phyloP scores from a whole-genome alignment of 2,113 vertebrate genomes.

The Sarotherodon lohbergeri region DNA sequence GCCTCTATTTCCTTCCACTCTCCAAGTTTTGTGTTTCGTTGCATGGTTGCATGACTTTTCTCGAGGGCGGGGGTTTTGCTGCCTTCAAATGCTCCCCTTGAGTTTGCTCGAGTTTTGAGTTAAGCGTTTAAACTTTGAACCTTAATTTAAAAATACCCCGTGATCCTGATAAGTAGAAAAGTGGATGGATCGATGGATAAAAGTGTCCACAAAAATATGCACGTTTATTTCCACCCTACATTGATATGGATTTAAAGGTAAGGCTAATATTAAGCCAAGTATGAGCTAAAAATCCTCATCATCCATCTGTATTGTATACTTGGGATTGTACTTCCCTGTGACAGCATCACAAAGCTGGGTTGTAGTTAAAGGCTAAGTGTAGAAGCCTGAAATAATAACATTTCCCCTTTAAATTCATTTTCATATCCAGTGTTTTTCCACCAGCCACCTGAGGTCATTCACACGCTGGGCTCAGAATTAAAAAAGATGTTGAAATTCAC shows the following conservation, averaged over 20 bases:
- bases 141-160: neutral
- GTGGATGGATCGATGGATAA: neutral
- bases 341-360: neutral
- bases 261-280: neutral
- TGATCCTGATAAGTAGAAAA: neutral
- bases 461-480: neutral
- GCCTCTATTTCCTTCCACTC: constrained; percentile 53
- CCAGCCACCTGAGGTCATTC: neutral
- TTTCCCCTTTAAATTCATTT: neutral
- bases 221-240: neutral
- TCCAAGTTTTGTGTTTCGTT: neutral
- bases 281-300: neutral
- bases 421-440: neutral
- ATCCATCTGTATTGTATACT: neutral
- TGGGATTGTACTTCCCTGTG: neutral
- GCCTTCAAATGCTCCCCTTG: constrained; percentile 1
- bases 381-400: neutral
- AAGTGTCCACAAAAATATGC: neutral
- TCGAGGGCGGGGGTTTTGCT: neutral
- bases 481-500: constrained; percentile 4
- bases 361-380: neutral
- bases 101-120: neutral
- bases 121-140: neutral
- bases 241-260: neutral
- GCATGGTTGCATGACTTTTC: constrained; percentile 19